A percentile compares a stretch with the other conserved stretches of the same genome.
These are phyloP conservation scores for Zygothrica quintamaculata DNA, from an alignment of 2,888 invertebrate species.

Conservation along the genomic window DNA sequence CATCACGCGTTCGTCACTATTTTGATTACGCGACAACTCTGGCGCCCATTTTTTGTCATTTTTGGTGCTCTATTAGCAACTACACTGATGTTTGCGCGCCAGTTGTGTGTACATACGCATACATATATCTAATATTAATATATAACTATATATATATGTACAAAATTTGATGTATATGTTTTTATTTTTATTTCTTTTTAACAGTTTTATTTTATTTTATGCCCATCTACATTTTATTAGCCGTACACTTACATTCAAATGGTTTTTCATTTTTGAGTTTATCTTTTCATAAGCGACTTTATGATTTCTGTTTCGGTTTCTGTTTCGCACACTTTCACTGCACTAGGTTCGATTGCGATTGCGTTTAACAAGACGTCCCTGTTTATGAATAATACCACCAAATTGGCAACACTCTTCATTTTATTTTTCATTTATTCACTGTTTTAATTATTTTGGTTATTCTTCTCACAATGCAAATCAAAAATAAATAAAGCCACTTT, in stretches of 20 bases:
- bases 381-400: conserved; percentile 42
- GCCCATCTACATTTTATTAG: conserved; percentile 1
- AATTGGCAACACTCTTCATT: conserved; percentile 54
- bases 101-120: conserved; percentile 51
- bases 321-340: conserved; percentile 68
- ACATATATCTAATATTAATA: conserved; percentile 44
- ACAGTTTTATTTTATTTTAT: neutral
- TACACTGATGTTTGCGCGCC: conserved; percentile 66
- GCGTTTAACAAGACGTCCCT: conserved; percentile 60
- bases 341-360: conserved; percentile 56
- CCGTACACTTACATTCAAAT: conserved; percentile 50
- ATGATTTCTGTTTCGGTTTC: conserved; percentile 37
- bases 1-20: conserved; percentile 33
- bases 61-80: conserved; percentile 57
- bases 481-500: conserved; percentile 31
- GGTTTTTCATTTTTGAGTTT: conserved; percentile 44
- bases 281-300: conserved; percentile 38
- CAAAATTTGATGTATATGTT: conserved; percentile 13
- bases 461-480: neutral
- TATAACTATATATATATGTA: conserved; percentile 32
- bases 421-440: conserved; percentile 38
- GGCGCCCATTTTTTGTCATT: conserved; percentile 72
- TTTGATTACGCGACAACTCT: conserved; percentile 62
- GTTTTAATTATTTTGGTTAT: conserved; percentile 11
- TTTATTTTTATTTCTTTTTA: conserved; percentile 8